Evolutionary conservation across 2,888 invertebrate species (phyloP), one percentile per base, ranked within the genome.

Genomic region (Polymixis lichenea): DNA sequence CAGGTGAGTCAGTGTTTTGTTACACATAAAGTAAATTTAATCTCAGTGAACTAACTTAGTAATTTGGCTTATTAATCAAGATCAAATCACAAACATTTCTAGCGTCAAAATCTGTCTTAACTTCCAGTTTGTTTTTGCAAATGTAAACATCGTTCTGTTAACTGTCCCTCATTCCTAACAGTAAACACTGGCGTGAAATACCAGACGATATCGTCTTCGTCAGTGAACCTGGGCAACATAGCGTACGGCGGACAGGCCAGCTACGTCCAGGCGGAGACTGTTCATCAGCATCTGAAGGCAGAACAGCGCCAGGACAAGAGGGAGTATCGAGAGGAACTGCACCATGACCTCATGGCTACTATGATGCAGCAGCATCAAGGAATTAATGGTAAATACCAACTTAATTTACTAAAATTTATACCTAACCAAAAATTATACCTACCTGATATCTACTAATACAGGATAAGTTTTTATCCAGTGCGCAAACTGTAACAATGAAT

Each of bases 321-420:
- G 88, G 95, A 95, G 92, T 96, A 93, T 86, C 91, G 96, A 9
- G 96, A 96, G 78, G 97, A 97, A 87, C 94, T 97, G 87, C 97
- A 97, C 83, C 97, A 97, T 87, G 97, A 97, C 76, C 89, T 96
- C 67, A 96, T 96, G 95, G 95, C 95, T 17, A 95, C 95, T 13
- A 96, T 96, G 94, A 95, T 96, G 95, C 96, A 96, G 84, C 96
- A 96, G 85, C 96, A 95, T 73, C 94, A 95, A 87, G 94, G 95
- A 90, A 72, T 85, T 79, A 74, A 78, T 73, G 74, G 83, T 84
- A 67, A 19, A 67, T 56, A 67, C 0, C n/a, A n/a, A n/a, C 13
- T 38, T 38, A 22, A 38, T 22, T 8, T 28, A 17, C 17, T 28
- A n/a, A 13, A 13, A 17, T 56, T 55, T 55, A 25, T 58, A 46